Evolutionary conservation across 2,797 vertebrate species (phyloP).

Genomic region (Neomorphus geoffroyi): DNA sequence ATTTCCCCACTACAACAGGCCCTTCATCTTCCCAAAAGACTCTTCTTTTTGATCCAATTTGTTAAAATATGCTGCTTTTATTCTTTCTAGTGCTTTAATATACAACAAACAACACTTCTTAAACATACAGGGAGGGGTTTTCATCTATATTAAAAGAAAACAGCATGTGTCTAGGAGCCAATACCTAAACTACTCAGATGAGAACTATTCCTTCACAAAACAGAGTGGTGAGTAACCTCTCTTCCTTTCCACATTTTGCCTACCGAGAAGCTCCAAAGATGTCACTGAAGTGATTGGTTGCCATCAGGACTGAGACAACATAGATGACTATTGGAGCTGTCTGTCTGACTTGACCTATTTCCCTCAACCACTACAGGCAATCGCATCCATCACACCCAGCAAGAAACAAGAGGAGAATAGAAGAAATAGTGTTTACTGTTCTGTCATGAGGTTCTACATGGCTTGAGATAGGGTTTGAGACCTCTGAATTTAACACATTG

Average conservation of each 20-base stretch:
- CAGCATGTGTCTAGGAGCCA: not conserved
- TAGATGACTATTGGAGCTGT: not conserved
- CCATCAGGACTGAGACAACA: not conserved
- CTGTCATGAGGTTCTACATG: not conserved
- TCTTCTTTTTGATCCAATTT: not conserved
- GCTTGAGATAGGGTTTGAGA: not conserved
- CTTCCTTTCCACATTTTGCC: not conserved
- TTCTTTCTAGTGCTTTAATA: not conserved
- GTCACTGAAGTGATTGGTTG: not conserved
- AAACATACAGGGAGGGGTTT: not conserved
- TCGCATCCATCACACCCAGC: rapidly evolving
- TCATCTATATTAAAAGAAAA: not conserved
- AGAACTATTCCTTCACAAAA: not conserved
- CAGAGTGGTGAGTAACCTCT: not conserved
- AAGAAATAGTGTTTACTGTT: not conserved
- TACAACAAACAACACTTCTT: not conserved
- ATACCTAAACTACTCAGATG: not conserved
- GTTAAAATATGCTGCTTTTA: not conserved
- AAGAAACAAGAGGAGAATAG: not conserved
- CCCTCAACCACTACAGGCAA: not conserved
- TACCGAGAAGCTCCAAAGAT: not conserved
- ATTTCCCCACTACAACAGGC: not conserved
- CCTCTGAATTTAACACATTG: not conserved
- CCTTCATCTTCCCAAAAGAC: not conserved
- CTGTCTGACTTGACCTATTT: rapidly evolving